Percentiles rank a stretch among this genome's conserved stretches.
Conservation (phyloP, 2,888 invertebrate genomes). For the Mechanitis mazaeus region DNA sequence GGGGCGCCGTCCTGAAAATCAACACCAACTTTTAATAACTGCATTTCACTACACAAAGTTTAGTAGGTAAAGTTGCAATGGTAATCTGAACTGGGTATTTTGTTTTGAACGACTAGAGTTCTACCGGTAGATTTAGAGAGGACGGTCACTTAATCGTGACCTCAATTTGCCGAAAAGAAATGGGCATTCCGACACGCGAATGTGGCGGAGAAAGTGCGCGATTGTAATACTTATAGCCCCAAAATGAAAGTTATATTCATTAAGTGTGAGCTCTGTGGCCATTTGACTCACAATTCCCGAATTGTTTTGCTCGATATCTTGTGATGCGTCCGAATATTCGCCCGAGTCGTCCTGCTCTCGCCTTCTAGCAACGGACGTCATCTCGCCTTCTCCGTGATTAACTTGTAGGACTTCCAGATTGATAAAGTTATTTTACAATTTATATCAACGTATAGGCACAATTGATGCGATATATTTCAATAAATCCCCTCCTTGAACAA, state of each 20-base stretch:
- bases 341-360: constrained; percentile 65
- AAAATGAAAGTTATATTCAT: constrained; percentile 61
- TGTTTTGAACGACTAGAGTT: constrained; percentile 31
- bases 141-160: constrained; percentile 66
- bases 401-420: constrained; percentile 71
- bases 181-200: constrained; percentile 70
- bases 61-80: background rate
- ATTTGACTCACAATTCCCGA: constrained; percentile 65
- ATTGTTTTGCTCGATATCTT: constrained; percentile 65
- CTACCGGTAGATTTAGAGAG: constrained; percentile 52
- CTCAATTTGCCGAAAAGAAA: constrained; percentile 71
- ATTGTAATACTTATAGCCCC: constrained; percentile 61
- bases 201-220: constrained; percentile 67
- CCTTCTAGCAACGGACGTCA: constrained; percentile 69
- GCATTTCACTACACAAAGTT: constrained; percentile 52
- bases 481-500: constrained; percentile 55
- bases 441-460: constrained; percentile 39
- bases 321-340: constrained; percentile 71
- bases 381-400: constrained; percentile 63
- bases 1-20: constrained; percentile 66
- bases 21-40: constrained; percentile 62
- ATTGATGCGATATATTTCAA: constrained; percentile 44
- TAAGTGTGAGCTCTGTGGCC: constrained; percentile 32
- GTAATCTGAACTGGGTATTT: background rate
- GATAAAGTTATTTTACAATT: constrained; percentile 44